Evolutionary conservation across 2,888 invertebrate species (phyloP), one percentile per base, ranked within the genome.

Genomic region (Zygothrica quintamaculata): DNA sequence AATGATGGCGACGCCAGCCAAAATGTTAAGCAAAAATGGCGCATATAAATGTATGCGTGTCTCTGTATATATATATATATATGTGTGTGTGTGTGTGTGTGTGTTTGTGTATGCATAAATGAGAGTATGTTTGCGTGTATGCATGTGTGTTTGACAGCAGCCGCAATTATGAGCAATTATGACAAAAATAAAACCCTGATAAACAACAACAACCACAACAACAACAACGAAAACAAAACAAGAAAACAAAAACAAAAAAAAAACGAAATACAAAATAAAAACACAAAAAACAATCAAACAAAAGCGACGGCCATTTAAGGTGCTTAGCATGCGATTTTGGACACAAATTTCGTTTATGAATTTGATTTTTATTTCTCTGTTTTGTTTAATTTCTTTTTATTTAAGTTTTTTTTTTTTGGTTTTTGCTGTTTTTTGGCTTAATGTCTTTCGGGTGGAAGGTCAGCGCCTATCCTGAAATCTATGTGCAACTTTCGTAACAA

Each of bases 1-100:
- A 81, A 81, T 81, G 84, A 81, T 81, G 81, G 81, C 81, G 81
- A 79, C 76, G 64, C 12, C 61, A 43, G 4, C 53, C 60, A 51
- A 77, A 76, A 71, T 57, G 58, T 56, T 73, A 16, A 56, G 73
- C 68, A 69, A 79, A 79, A 79, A 80, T 80, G 80, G 80, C 84
- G 80, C 55, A 65, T 43, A 58, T 61, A 15, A 55, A 36, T 55
- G 15, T 16, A 22, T 51, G 40, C 6, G 12, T 34, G 43, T 62
- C 33, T 47, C 39, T 16, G 36, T 8, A 44, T 58, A 47, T 50
- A 39, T 36, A 56, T 52, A 40, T 31, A 39, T 56, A 12, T 56
- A 33, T 26, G 13, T 44, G 31, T 31, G 7, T 36, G 40, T 15
- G 18, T 40, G 39, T 48, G 34, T 40, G 43, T 31, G 58, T 15